These are phyloP conservation scores for Morone chrysops DNA, from an alignment of 2,113 vertebrate genomes.

Conservation along the genomic window DNA sequence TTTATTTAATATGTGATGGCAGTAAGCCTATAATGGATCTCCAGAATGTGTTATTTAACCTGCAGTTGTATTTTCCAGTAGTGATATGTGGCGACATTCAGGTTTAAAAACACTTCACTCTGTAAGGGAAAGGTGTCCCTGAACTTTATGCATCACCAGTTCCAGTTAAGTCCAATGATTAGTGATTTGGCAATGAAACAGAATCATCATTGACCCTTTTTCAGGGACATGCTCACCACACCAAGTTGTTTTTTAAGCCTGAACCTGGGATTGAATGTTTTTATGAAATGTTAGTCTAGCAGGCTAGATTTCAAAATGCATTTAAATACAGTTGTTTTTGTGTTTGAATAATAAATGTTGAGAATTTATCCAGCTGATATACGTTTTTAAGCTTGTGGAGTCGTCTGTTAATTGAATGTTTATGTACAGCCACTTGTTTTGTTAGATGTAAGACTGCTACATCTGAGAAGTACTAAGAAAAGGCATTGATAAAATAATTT, in stretches of 20 bases:
- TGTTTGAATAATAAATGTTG: too few species aligned
- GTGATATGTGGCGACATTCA: constrained; percentile 13
- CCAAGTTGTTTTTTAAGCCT: neutral
- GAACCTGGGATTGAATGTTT: neutral
- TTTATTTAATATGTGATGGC: neutral
- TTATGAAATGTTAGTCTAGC: neutral
- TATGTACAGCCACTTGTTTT: neutral
- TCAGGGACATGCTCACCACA: neutral
- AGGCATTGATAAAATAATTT: neutral
- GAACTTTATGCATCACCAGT: constrained; percentile 7
- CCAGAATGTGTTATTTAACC: constrained; percentile 13
- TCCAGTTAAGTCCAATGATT: neutral
- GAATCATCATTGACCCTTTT: neutral
- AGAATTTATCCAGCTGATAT: neutral
- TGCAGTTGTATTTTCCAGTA: constrained; percentile 47
- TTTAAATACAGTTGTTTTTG: too few species aligned
- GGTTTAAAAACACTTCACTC: constrained; percentile 63
- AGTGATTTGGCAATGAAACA: neutral
- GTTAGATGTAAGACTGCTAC: neutral
- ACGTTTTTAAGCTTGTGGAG: too few species aligned
- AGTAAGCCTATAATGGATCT: neutral
- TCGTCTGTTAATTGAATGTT: too few species aligned
- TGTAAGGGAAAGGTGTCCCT: constrained; percentile 6
- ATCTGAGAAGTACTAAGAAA: neutral
- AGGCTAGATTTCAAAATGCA: neutral